phyloP scores from a whole-genome alignment of 2,113 vertebrate species.

The Cololabis saira region DNA sequence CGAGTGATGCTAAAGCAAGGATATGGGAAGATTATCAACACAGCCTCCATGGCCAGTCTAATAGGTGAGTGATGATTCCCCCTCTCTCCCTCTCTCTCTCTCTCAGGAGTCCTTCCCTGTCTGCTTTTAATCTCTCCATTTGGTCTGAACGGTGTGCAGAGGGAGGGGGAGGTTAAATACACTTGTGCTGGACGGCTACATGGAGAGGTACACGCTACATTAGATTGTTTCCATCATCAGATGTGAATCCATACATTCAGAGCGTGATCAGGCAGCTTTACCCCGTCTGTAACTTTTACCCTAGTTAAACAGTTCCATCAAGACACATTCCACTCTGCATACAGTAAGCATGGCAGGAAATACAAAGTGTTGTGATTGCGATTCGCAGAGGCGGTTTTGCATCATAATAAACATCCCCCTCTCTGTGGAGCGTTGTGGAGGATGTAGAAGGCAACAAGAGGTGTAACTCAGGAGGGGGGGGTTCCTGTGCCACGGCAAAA shows the following conservation, averaged over 20 bases:
- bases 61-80: conserved; percentile 93
- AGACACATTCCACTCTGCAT: conserved; percentile 41
- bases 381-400: conserved; percentile 67
- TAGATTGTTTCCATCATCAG: conserved; percentile 38
- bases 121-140: conserved; percentile 65
- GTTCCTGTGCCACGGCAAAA: conserved; percentile 72
- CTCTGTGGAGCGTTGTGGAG: conserved; percentile 67
- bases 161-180: too few relatives aligned
- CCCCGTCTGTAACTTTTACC: conserved; percentile 18
- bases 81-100: conserved; percentile 22
- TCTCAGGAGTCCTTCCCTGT: conserved; percentile 65
- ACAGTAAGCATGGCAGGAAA: conserved; percentile 54
- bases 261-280: conserved; percentile 55
- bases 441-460: conserved; percentile 75
- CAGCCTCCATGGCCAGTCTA: conserved; percentile 94
- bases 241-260: conserved; percentile 9
- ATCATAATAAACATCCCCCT: conserved; percentile 79
- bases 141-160: conserved; percentile 26
- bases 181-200: conserved; percentile 6
- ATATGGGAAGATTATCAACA: conserved; percentile 97
- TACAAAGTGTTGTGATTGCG: conserved; percentile 72
- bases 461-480: conserved; percentile 65
- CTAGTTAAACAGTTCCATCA: conserved; percentile 40
- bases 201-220: conserved; percentile 19
- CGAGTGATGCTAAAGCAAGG: conserved; percentile 94